Evolutionary conservation across 2,797 vertebrate genomes (phyloP), one percentile per base, ranked within the genome.

Genomic region (Gymnopithys bicolor): DNA sequence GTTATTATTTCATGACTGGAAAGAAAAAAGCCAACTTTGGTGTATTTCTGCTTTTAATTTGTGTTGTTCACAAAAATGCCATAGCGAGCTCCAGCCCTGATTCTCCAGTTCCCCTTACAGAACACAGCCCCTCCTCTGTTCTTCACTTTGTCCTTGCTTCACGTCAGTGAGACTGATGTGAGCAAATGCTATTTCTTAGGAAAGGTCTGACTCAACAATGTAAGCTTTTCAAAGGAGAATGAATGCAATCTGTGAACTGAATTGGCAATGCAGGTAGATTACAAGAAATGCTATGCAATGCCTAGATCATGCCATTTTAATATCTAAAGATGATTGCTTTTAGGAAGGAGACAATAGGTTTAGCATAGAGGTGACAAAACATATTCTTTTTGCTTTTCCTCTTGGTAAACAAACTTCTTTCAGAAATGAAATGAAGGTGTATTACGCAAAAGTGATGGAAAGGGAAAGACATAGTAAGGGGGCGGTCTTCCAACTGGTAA

Each of bases 301-400:
- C 88, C 91, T 84, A 86, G 91, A 81, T 91, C 87, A 24, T 91
- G 91, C 94, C 94, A 94, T 93, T 93, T 94, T 95, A 95, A 96
- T 95, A 96, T 95, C 97, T 96, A 95, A 96, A 97, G 95, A 97
- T 97, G 96, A 97, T 96, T 97, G 97, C 96, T 97, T 97, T 97
- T 92, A 95, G 93, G 93, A 95, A 94, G 95, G 94, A 97, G 94
- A 96, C 92, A 96, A 94, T 87, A 70, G 93, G 75, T 97, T 97
- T 96, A 91, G 88, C 95, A 79, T 93, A 93, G 91, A 97, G 93
- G 94, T 97, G 96, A 97, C 97, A 98, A 95, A 97, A 97, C 82
- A 64, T 85, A 97, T 97, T 97, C 93, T 92, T 95, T 91, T 87
- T 93, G 73, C 93, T 91, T 95, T 97, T 95, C 77, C 91, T 97